These are phyloP conservation scores for Hypomecis atomaria DNA, from an alignment of 2,888 invertebrate species.

Conservation along the genomic window DNA sequence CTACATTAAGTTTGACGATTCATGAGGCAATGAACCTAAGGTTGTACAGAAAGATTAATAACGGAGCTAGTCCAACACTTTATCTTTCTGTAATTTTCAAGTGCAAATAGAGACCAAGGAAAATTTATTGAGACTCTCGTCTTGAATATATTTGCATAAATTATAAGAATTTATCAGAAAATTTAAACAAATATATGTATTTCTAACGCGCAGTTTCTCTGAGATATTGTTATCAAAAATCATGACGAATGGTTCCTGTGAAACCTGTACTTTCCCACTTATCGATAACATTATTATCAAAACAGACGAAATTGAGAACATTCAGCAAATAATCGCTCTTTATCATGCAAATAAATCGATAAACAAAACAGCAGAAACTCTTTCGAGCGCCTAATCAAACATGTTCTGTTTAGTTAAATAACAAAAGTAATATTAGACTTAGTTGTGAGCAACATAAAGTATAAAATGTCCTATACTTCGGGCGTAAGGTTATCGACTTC, in stretches of 20 bases:
- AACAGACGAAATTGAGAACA: slow-evolving; percentile 7
- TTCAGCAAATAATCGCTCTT: slow-evolving; percentile 14
- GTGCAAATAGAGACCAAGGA: too few species aligned
- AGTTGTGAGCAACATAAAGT: slow-evolving; percentile 3
- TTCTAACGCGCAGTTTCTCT: not conserved
- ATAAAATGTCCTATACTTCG: slow-evolving; percentile 5
- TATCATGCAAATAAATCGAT: slow-evolving; percentile 25
- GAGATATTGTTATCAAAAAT: not conserved
- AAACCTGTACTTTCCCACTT: not conserved
- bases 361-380: not conserved
- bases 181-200: too few species aligned
- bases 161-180: too few species aligned
- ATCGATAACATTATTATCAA: slow-evolving; percentile 1
- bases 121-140: too few species aligned
- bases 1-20: too few species aligned
- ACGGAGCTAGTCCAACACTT: too few species aligned
- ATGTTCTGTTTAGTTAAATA: not conserved
- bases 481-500: slow-evolving; percentile 14
- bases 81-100: too few species aligned
- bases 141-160: too few species aligned
- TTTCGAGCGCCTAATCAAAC: not conserved
- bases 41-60: too few species aligned
- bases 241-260: not conserved
- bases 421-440: not conserved
- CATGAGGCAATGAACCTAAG: too few species aligned